Base-by-base conservation (phyloP, 2,797 vertebrate species). In the Xenops minutus region DNA sequence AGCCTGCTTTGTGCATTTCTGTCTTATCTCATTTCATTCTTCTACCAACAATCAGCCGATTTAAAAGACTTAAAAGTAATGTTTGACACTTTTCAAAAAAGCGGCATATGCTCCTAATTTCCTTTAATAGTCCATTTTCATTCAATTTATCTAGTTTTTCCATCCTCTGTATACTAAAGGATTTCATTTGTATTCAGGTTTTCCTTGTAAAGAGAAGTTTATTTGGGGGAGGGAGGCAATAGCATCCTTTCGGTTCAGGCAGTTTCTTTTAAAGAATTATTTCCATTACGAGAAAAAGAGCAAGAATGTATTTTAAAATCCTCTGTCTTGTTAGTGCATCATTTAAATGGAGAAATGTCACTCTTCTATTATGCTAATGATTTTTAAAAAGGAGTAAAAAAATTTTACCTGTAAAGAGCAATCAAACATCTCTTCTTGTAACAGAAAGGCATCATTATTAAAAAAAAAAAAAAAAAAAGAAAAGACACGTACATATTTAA, bases 341-440 rank as follows among this genome's bases (percentile, higher is more conserved):
- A 80, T 84, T 95, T 93, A 92, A 93, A 58, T 55, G 56, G 61
- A 93, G 48, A 92, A 94, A 80, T 96, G 95, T 93, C 95, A 96
- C 61, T 96, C 37, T 94, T 93, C 85, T 92, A 78, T 94, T 96
- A 94, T 93, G 87, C 14, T 91, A 92, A 95, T 92, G 61, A 56
- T 62, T 95, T 95, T 85, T 92, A 3, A 83, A 96, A 89, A 64
- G 49, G 13, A 2, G 2, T n/a, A 44, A 81, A 88, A 95, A 39
- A 64, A 14, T 2, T 30, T 88, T 94, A 85, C 76, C 91, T 95
- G 75, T 86, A 67, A 92, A 92, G 72, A 95, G 89, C 90, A 93
- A 93, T 97, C 94, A 95, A 91, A 85, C 48, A 88, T 67, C 85
- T 95, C 75, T 87, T 95, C 89, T 92, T 82, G 58, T 54, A 68